Evolutionary conservation across 2,113 vertebrate genomes (phyloP), one percentile per base, ranked within the genome.

Genomic region (Myotis yumanensis): DNA sequence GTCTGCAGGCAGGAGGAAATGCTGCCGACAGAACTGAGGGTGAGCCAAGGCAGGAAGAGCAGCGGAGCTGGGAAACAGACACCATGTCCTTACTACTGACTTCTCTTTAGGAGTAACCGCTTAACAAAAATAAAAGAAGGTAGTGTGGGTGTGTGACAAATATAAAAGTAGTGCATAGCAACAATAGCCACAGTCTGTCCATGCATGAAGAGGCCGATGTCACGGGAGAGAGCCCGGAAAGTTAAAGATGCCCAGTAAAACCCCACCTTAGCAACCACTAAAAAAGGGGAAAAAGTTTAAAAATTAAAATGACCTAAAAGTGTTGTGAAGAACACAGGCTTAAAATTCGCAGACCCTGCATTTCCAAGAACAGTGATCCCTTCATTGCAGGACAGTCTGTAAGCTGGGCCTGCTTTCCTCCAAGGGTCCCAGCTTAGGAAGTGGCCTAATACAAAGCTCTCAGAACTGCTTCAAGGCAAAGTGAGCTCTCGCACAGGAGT

Each of bases 241-340:
- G n/a, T 40, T 12, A 69, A 28, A 79, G 62, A 30, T 1, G 5
- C 7, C 5, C 18, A 4, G 16, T 11, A 17, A 37, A 40, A 7
- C 25, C n/a, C 75, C 9, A 11, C 68, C 46, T 22, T 11, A 40
- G 71, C 25, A 11, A 37, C 59, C 46, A 11, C 35, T 69, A 11
- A 15, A 40, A 14, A 23, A 40, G 30, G 59, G 16, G 7, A 4
- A 22, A 32, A 54, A 25, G 11, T 30, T 32, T 14, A 11, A 16
- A 40, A 40, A 20, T 6, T 7, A 54, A 52, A 52, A 15, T 6
- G 62, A 32, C 0, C 25, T 40, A 23, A 51, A 32, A 40, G 46
- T 0, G 0, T 15, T 0, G 1, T 23, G 75, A 52, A 52, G 46
- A 64, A 4, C 0, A 2, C 25, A 51, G 43, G n/a, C 18, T 28